Conservation (phyloP, 2,113 vertebrate species). For the Antennarius striatus region DNA sequence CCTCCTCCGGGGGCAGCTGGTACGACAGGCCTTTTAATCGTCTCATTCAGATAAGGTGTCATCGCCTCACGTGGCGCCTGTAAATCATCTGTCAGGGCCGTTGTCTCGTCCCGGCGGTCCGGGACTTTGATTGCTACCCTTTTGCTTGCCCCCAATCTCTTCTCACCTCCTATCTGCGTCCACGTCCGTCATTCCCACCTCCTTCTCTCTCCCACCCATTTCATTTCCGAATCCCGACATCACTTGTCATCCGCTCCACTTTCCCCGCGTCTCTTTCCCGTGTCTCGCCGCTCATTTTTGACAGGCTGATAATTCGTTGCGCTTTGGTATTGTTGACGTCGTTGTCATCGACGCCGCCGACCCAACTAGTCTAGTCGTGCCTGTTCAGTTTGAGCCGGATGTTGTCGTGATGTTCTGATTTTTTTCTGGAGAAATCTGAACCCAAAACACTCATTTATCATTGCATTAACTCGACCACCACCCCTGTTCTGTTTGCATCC, state of each 20-base stretch:
- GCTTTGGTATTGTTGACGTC: no score
- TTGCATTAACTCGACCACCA: no score
- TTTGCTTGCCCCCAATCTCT: constrained; percentile 18
- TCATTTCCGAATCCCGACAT: constrained; percentile 28
- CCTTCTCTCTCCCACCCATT: constrained; percentile 21
- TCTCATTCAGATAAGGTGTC: constrained; percentile 52
- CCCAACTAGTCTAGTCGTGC: no score
- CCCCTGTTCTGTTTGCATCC: no score
- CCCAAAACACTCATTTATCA: no score
- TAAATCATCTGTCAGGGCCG: constrained; percentile 58
- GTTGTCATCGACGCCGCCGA: no score
- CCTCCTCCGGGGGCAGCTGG: not conserved
- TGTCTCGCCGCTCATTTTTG: not conserved
- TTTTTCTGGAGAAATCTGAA: no score
- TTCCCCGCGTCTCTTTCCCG: not conserved
- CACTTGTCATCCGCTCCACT: not conserved
- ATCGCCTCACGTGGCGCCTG: constrained; percentile 34
- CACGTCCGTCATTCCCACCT: constrained; percentile 35
- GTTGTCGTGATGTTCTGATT: no score
- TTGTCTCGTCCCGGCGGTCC: constrained; percentile 31
- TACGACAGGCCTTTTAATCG: constrained; percentile 40
- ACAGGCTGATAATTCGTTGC: no score
- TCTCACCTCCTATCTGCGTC: constrained; percentile 52
- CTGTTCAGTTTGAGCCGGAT: no score
- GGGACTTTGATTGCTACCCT: constrained; percentile 16